A percentile compares a stretch with the other conserved stretches of the same genome.
Evolutionary conservation across 2,888 invertebrate species (phyloP).

Genomic region (Rhopalosiphum nymphaeae): DNA sequence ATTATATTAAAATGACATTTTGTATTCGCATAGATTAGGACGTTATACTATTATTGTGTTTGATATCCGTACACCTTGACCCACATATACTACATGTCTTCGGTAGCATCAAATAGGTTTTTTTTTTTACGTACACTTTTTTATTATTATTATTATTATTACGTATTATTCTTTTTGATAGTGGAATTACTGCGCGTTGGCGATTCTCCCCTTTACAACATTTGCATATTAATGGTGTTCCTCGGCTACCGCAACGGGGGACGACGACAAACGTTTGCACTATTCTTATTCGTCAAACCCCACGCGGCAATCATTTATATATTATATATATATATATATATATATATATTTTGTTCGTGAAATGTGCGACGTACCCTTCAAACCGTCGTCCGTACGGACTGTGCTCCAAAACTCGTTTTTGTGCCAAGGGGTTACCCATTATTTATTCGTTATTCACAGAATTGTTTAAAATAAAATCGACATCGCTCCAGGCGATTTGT

Average conservation of each 20-base stretch:
- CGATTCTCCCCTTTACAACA: conserved; percentile 1
- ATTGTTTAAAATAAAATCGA: neutral
- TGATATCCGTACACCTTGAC: conserved; percentile 26
- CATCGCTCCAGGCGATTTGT: neutral
- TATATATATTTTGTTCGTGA: neutral
- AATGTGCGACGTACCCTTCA: neutral
- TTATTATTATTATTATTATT: neutral
- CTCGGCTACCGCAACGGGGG: neutral
- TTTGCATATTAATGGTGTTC: conserved; percentile 20
- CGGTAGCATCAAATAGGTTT: neutral
- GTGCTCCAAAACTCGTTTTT: conserved; percentile 26
- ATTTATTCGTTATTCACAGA: neutral
- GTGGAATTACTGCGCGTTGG: neutral
- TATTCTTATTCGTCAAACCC: conserved; percentile 10
- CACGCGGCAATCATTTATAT: conserved; percentile 8
- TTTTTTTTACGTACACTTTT: neutral
- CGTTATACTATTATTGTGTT: neutral
- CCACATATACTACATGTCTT: neutral
- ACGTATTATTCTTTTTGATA: neutral
- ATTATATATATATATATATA: neutral
- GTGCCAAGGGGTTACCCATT: neutral
- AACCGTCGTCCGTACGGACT: neutral
- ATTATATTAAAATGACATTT: conserved; percentile 3
- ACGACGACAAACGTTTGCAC: conserved; percentile 15
- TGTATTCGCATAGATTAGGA: neutral